Evolutionary conservation across 2,113 vertebrate genomes (phyloP).

Genomic region (Castor canadensis): DNA sequence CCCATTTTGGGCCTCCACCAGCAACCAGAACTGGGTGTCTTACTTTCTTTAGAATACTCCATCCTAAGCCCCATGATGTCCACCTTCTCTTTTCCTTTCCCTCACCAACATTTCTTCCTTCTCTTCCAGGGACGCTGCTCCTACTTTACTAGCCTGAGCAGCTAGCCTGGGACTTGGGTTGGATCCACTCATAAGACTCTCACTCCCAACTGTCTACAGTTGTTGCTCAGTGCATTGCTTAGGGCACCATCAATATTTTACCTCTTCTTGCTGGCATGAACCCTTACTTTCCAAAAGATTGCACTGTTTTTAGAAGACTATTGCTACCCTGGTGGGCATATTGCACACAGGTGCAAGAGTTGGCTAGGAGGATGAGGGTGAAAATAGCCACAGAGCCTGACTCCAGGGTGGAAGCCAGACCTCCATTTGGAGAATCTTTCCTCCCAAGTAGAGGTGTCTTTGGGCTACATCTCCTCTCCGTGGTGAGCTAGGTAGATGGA

Average conservation of each 20-base stretch:
- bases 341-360: neutral
- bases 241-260: neutral
- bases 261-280: neutral
- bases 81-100: neutral
- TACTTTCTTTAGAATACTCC: neutral
- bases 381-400: neutral
- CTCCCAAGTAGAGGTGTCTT: neutral
- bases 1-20: neutral
- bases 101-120: neutral
- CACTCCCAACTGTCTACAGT: neutral
- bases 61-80: neutral
- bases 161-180: neutral
- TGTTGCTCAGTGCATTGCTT: neutral
- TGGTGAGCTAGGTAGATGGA: neutral
- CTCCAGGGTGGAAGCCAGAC: neutral
- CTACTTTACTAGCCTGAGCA: neutral
- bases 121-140: neutral
- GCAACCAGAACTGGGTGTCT: neutral
- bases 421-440: neutral
- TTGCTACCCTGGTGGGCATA: neutral
- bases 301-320: constrained; percentile 15
- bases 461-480: neutral
- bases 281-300: neutral
- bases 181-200: neutral
- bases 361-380: neutral